phyloP scores from a whole-genome alignment of 2,113 vertebrate genomes.

The Phalacrocorax brasilianus region DNA sequence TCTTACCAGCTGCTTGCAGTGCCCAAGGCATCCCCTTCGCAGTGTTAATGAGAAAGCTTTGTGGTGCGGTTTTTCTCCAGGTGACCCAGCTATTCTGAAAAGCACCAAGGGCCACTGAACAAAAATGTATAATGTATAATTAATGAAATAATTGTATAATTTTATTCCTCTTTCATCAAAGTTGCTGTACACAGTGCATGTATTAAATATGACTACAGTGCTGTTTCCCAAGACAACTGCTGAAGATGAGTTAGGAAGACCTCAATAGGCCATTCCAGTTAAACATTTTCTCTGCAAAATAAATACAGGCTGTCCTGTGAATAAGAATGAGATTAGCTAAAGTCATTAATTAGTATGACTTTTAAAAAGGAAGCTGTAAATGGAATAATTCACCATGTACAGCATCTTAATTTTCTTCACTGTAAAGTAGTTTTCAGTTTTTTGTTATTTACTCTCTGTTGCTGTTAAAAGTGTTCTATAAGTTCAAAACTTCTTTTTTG shows the following conservation, averaged over 20 bases:
- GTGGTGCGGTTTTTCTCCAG: neutral
- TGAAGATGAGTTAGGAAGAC: constrained; percentile 49
- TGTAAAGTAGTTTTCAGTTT: neutral
- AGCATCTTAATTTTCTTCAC: constrained; percentile 26
- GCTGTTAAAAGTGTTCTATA: neutral
- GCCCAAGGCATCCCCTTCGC: neutral
- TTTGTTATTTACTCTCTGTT: neutral
- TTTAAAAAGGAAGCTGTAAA: constrained; percentile 44
- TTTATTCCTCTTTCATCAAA: constrained; percentile 54
- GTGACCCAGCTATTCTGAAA: constrained; percentile 19
- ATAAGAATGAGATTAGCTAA: constrained; percentile 66
- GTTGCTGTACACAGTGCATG: constrained; percentile 19
- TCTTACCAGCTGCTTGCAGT: neutral
- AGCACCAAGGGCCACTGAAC: constrained; percentile 32
- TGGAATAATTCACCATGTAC: constrained; percentile 11
- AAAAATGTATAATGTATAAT: constrained; percentile 62
- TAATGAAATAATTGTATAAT: constrained; percentile 65
- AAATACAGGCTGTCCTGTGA: constrained; percentile 64
- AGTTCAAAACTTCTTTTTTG: neutral
- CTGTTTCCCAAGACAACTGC: constrained; percentile 44
- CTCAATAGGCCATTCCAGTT: constrained; percentile 44
- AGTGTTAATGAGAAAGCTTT: neutral
- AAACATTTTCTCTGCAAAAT: constrained; percentile 67
- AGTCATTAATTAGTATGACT: constrained; percentile 66
- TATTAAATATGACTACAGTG: constrained; percentile 63